phyloP scores from a whole-genome alignment of 2,797 vertebrate genomes.

The Enteromius mattozi region DNA sequence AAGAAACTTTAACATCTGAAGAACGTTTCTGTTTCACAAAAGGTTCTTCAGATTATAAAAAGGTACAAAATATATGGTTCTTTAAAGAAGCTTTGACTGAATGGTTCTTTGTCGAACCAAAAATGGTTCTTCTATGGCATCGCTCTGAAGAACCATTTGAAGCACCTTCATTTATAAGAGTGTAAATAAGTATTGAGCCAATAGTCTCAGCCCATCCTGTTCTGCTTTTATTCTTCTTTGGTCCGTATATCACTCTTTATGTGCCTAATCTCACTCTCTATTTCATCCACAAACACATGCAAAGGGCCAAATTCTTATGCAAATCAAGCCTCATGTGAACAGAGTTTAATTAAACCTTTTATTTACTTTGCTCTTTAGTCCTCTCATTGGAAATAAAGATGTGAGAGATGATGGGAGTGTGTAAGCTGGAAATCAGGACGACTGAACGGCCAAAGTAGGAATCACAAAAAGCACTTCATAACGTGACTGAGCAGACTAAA shows the following conservation, averaged over 20 bases:
- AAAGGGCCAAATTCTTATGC: conserved; percentile 42
- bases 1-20: too few species aligned
- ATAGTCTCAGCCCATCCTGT: neutral
- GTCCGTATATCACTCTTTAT: conserved; percentile 7
- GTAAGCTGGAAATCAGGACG: conserved; percentile 48
- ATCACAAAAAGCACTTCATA: conserved; percentile 68
- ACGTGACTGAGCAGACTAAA: conserved; percentile 62
- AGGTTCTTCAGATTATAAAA: neutral
- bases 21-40: neutral
- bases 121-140: too few species aligned
- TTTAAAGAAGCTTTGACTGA: too few species aligned
- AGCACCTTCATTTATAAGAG: too few species aligned
- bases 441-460: conserved; percentile 70
- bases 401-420: conserved; percentile 16
- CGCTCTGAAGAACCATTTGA: too few species aligned
- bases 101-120: too few species aligned
- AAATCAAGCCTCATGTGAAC: conserved; percentile 48
- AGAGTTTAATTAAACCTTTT: conserved; percentile 48
- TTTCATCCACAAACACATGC: conserved; percentile 5
- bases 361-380: conserved; percentile 33
- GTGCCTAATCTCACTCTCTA: neutral
- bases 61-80: too few species aligned
- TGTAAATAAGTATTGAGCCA: neutral
- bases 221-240: conserved; percentile 4
- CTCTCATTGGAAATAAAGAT: conserved; percentile 22